Percentiles rank a stretch among this genome's conserved stretches.
These are phyloP conservation scores for Ceratotherium simum DNA, from an alignment of 2,113 vertebrate species.

Conservation along the genomic window DNA sequence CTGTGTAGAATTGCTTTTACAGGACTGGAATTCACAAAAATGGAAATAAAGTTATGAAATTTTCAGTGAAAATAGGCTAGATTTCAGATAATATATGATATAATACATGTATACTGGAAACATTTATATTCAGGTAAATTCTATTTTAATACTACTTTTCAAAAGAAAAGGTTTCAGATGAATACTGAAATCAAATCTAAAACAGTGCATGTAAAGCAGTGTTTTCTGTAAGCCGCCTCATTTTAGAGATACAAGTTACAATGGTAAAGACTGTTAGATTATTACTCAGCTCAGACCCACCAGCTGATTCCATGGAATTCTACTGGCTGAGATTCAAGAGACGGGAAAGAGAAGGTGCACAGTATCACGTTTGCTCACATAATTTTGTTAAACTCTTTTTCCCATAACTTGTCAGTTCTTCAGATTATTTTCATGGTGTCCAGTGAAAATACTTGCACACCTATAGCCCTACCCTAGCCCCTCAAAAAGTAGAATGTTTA, in stretches of 20 bases:
- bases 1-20: not conserved
- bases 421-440: not conserved
- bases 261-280: not conserved
- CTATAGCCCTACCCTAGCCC: rapidly evolving
- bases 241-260: not conserved
- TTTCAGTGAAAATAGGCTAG: not conserved
- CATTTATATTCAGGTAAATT: not conserved
- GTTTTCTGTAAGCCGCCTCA: not conserved
- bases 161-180: not conserved
- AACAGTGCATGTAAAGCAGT: not conserved
- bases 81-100: not conserved
- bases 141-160: not conserved
- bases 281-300: not conserved
- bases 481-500: not conserved
- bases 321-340: not conserved
- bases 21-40: not conserved
- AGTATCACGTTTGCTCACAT: not conserved
- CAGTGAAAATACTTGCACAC: not conserved
- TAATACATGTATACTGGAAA: not conserved
- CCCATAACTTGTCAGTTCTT: not conserved
- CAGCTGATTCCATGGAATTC: not conserved
- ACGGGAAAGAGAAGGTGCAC: not conserved
- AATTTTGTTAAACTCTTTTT: not conserved
- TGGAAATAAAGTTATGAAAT: not conserved
- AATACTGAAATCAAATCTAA: not conserved